These are phyloP conservation scores for Trachelus stipa DNA, from an alignment of 2,888 invertebrate species.

Conservation along the genomic window DNA sequence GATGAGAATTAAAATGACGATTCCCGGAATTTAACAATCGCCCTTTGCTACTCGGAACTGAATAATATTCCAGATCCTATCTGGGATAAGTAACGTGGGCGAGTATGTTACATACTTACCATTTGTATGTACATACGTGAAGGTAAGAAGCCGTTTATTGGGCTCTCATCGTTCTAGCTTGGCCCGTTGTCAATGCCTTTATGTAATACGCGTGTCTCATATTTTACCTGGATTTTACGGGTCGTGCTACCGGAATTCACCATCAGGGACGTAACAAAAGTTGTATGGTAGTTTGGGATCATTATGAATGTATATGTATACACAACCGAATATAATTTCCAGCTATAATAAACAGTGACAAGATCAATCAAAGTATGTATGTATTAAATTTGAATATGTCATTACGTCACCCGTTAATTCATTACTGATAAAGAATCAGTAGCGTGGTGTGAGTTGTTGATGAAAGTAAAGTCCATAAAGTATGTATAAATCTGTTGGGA, in stretches of 20 bases:
- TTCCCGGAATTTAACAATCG: not conserved
- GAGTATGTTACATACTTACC: conserved; percentile 17
- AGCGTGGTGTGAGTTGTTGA: not conserved
- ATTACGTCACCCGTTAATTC: not conserved
- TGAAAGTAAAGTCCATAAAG: not conserved
- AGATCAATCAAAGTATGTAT: not conserved
- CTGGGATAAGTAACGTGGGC: conserved; percentile 47
- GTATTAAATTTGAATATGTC: not conserved
- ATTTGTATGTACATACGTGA: not conserved
- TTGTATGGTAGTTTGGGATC: not conserved
- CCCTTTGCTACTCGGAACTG: conserved; percentile 31
- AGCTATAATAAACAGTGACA: not conserved
- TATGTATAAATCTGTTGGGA: not conserved
- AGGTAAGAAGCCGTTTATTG: not conserved
- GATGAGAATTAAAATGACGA: not conserved
- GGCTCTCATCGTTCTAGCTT: not conserved
- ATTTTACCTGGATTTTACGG: conserved; percentile 5
- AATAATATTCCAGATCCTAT: conserved; percentile 54
- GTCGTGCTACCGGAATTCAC: conserved; percentile 5
- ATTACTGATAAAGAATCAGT: not conserved
- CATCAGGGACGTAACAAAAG: not conserved
- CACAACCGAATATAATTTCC: not conserved
- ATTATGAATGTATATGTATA: not conserved
- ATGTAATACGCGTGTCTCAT: not conserved
- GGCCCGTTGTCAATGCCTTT: not conserved